Percentiles rank a stretch among this genome's conserved stretches.
phyloP scores from a whole-genome alignment of 2,797 vertebrate genomes.

The Fistularia commersonii region DNA sequence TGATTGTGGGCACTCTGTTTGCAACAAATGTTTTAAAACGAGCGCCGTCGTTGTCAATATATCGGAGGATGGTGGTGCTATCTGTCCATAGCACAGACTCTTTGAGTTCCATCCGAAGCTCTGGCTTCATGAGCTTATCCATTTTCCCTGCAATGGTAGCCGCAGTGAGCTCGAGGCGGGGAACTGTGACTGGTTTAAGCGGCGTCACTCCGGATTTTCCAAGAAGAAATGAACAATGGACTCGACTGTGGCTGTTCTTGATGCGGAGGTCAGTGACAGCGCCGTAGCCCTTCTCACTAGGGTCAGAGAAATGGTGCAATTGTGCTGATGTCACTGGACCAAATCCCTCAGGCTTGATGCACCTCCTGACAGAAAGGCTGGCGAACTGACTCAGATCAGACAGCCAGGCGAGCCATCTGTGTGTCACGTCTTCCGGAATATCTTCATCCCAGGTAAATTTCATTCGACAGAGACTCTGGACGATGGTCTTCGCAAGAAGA shows the following conservation, averaged over 20 bases:
- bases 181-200: background rate
- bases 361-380: background rate
- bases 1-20: background rate
- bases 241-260: no score
- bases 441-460: background rate
- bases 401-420: background rate
- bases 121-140: background rate
- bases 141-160: background rate
- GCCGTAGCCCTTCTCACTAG: background rate
- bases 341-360: background rate
- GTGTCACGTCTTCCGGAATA: background rate
- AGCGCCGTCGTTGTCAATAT: background rate
- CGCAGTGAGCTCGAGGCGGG: background rate
- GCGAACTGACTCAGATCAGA: background rate
- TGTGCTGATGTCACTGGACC: background rate
- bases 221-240: no score
- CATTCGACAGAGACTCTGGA: background rate
- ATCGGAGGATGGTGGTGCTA: background rate
- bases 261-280: no score
- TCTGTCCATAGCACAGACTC: background rate
- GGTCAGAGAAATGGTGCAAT: background rate
- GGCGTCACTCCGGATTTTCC: no score
- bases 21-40: background rate
- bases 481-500: background rate
- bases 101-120: background rate